Evolutionary conservation across 2,113 vertebrate species (phyloP).

Genomic region (Numida meleagris): DNA sequence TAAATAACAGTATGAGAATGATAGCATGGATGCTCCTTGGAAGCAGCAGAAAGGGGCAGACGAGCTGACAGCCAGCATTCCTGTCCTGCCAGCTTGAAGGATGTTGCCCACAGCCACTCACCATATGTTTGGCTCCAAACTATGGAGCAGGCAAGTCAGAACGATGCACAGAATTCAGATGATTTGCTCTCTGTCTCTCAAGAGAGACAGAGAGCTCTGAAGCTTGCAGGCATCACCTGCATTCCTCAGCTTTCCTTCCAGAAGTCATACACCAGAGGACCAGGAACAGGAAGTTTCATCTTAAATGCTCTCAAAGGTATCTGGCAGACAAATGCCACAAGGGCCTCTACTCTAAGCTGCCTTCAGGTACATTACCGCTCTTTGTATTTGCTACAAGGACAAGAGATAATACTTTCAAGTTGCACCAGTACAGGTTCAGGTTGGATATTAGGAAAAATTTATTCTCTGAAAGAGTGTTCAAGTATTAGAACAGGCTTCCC

Average conservation of each 20-base stretch:
- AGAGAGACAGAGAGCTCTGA: background rate
- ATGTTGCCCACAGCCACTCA: conserved; percentile 41
- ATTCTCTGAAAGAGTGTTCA: background rate
- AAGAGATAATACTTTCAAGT: background rate
- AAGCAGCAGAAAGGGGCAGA: conserved; percentile 14
- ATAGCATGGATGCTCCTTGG: background rate
- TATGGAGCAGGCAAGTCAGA: conserved; percentile 32
- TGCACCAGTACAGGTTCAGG: background rate
- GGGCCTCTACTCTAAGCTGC: background rate
- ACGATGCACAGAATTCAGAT: conserved; percentile 3
- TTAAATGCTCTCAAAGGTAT: background rate
- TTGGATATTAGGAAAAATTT: background rate
- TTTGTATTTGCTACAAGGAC: background rate
- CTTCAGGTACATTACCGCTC: background rate
- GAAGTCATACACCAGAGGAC: background rate
- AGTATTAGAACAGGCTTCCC: background rate
- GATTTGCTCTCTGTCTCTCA: conserved; percentile 11
- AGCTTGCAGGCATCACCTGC: background rate
- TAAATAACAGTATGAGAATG: conserved; percentile 54
- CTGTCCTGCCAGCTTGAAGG: conserved; percentile 55
- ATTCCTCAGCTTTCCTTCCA: background rate
- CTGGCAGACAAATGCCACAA: background rate
- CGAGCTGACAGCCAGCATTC: conserved; percentile 56
- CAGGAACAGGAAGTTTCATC: background rate
- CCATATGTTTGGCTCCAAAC: conserved; percentile 64